Conservation (phyloP, 37 sponge, comb jelly and placozoan species). For the Ephydatia muelleri region DNA sequence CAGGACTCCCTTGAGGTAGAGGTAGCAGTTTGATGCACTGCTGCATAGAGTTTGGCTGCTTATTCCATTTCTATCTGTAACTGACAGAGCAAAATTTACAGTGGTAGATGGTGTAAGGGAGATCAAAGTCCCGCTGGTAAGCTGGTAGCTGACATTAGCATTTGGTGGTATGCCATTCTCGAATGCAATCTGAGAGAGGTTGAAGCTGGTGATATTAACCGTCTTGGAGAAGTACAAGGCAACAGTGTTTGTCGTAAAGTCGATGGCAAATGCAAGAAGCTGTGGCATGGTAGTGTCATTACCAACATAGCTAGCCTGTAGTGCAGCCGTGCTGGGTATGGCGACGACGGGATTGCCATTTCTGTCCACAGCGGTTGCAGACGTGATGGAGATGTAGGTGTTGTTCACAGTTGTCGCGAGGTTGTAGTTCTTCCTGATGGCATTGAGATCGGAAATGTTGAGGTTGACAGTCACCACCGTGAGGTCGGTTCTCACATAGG, state of each 20-base stretch:
- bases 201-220: conserved; percentile 74
- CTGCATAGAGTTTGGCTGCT: conserved; percentile 71
- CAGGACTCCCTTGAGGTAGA: conserved; percentile 35
- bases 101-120: neutral
- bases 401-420: conserved; percentile 63
- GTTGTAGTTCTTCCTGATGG: conserved; percentile 58
- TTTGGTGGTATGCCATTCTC: conserved; percentile 13
- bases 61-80: conserved; percentile 67
- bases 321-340: conserved; percentile 45
- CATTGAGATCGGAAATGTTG: conserved; percentile 74
- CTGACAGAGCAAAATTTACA: conserved; percentile 45
- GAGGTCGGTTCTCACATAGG: conserved; percentile 46
- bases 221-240: conserved; percentile 90
- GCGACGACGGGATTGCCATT: conserved; percentile 59
- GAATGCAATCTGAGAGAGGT: conserved; percentile 57
- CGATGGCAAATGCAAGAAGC: conserved; percentile 66
- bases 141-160: conserved; percentile 43
- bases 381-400: conserved; percentile 67
- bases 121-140: conserved; percentile 68
- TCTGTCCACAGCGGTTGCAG: conserved; percentile 69
- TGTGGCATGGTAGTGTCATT: conserved; percentile 60
- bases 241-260: conserved; percentile 63
- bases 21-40: conserved; percentile 45
- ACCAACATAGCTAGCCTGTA: conserved; percentile 25
- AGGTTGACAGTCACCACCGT: conserved; percentile 56